Conservation (phyloP, 2,888 invertebrate genomes). For the Arge pagana region DNA sequence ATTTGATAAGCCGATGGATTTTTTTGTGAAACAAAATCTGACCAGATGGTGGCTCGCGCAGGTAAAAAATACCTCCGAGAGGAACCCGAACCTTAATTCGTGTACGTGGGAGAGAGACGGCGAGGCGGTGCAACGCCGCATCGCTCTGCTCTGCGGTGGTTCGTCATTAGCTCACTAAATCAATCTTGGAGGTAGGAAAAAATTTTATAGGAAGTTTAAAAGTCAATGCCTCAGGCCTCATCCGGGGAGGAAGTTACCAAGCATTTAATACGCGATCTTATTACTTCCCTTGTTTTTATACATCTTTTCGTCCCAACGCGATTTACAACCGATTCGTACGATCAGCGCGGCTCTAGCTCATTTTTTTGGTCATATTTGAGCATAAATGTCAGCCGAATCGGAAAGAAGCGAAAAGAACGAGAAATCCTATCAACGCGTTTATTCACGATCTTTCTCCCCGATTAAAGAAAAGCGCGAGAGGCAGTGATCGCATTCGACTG, state of each 20-base stretch:
- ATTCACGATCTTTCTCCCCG: no score
- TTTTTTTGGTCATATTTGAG: no score
- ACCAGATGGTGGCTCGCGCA: conserved; percentile 50
- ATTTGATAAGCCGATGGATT: conserved; percentile 33
- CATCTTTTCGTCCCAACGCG: no score
- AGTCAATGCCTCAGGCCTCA: conserved; percentile 13
- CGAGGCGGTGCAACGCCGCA: conserved; percentile 24
- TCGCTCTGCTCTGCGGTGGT: conserved; percentile 26
- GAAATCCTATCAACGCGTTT: no score
- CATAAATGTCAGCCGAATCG: no score
- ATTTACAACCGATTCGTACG: no score
- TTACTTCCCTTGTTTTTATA: no score
- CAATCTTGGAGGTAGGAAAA: conserved; percentile 38
- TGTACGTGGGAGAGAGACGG: conserved; percentile 21
- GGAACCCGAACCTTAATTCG: conserved; percentile 23
- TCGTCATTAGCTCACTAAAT: conserved; percentile 53
- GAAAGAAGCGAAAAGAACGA: no score
- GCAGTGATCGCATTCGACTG: no score
- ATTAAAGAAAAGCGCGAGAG: no score
- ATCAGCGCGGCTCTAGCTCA: no score
- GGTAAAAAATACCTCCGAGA: conserved; percentile 44
- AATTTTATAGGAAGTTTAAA: conserved; percentile 22
- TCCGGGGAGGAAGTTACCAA: conserved; percentile 18
- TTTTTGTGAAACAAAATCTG: conserved; percentile 55
- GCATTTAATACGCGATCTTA: conserved; percentile 16